phyloP scores from a whole-genome alignment of 2,113 vertebrate species.

The Arizona elegans region DNA sequence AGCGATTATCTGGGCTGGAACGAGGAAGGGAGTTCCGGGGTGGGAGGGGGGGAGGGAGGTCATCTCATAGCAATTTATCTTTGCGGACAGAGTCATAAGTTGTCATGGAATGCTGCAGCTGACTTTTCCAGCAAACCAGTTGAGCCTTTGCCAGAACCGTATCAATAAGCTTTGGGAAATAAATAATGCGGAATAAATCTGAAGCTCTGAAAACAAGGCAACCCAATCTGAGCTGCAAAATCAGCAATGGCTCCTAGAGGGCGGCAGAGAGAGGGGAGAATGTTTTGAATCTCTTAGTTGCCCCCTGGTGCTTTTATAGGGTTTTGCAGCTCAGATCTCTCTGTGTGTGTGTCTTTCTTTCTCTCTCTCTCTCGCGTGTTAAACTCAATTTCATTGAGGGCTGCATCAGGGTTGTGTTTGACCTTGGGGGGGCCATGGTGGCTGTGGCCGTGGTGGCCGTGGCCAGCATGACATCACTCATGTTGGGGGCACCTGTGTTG shows the following conservation, averaged over 20 bases:
- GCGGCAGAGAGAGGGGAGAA: neutral
- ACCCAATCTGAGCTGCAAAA: neutral
- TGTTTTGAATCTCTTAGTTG: neutral
- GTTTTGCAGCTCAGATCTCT: neutral
- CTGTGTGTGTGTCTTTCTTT: too few species aligned
- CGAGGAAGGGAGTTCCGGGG: too few species aligned
- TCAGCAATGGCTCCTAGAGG: neutral
- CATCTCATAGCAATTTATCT: too few species aligned
- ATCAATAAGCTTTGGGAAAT: neutral
- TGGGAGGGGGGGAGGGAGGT: too few species aligned
- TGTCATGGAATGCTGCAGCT: neutral
- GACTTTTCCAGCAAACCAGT: neutral
- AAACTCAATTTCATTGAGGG: too few species aligned
- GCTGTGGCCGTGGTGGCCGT: rapidly evolving
- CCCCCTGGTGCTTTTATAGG: neutral
- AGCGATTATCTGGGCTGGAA: too few species aligned
- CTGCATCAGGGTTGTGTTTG: too few species aligned
- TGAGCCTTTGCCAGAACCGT: neutral
- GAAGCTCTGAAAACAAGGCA: neutral
- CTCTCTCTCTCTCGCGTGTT: too few species aligned
- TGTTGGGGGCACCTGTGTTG: too few species aligned
- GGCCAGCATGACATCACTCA: too few species aligned
- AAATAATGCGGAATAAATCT: neutral
- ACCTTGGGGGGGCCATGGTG: too few species aligned
- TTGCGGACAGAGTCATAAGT: too few species aligned